Conservation (phyloP, 64 coral and sea anemone species). For the Pocillopora damicornis region DNA sequence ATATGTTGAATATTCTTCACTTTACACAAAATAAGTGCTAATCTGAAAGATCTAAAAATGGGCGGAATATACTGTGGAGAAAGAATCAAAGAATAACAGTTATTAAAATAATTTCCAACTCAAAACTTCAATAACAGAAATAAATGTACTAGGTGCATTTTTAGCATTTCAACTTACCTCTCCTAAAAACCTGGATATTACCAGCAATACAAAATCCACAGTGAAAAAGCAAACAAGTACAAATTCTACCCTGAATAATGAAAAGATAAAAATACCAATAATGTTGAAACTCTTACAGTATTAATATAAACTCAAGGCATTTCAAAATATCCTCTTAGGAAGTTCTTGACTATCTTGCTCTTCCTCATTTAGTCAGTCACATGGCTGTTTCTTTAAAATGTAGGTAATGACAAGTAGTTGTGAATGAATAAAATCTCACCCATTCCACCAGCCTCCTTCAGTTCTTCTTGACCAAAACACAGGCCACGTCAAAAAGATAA, state of each 20-base stretch:
- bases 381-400: too few relatives aligned
- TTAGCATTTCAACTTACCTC: constrained; percentile 18
- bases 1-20: constrained; percentile 90
- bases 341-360: too few relatives aligned
- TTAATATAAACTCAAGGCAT: too few relatives aligned
- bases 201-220: constrained; percentile 52
- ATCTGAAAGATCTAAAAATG: constrained; percentile 75
- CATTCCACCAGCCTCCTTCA: constrained; percentile 85
- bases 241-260: constrained; percentile 73
- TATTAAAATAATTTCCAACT: neutral
- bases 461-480: constrained; percentile 87
- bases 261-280: neutral
- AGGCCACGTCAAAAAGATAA: constrained; percentile 89
- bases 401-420: too few relatives aligned
- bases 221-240: constrained; percentile 75
- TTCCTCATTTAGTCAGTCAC: too few relatives aligned
- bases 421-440: constrained; percentile 16
- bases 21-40: constrained; percentile 86
- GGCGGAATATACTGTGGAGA: constrained; percentile 77
- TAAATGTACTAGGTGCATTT: neutral
- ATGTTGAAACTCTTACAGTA: neutral
- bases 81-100: neutral
- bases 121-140: neutral
- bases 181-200: constrained; percentile 52
- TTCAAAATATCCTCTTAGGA: too few relatives aligned